Base-by-base conservation (phyloP, 2,888 invertebrate genomes). In the Drosophila neutralis region DNA sequence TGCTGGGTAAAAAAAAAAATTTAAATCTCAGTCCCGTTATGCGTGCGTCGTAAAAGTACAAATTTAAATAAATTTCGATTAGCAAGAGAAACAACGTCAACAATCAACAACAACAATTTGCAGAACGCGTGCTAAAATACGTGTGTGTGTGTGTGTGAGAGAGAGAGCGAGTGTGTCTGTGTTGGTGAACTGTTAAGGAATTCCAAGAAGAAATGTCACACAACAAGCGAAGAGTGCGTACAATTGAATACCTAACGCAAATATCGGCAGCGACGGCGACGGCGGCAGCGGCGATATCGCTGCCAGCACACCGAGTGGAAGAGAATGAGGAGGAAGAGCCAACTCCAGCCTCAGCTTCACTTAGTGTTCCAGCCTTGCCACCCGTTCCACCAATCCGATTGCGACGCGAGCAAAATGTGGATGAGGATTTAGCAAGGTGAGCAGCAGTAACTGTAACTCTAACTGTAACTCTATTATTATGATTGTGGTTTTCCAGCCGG, bases 161-260 rank as follows among this genome's bases (percentile, higher is more conserved):
- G 42, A 21, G 4, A 21, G 42, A 5, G 13, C 8, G 33, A 33
- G 33, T 56, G 60, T 78, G 59, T 53, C 15, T 66, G 64, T 66
- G 59, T 51, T 53, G 38, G 67, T 71, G 29, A 45, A 49, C 31
- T 67, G 64, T 40, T 59, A 33, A 61, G 63, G 49, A 81, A 74
- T 85, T 85, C 76, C 64, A 83, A 87, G 82, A 85, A 89, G 66
- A 80, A 76, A 90, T 88, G 87, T 89, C 87, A 73, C 86, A 83
- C 75, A 76, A 78, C 69, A 83, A 76, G 13, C 74, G 87, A 54
- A 86, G 83, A 82, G 83, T 80, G 59, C 87, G 87, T 69, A 76
- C 87, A 49, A 78, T 87, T 74, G 87, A 87, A 80, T 87, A 88
- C 58, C 80, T 78, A 48, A 90, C 83, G 54, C 83, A 78, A 63